These are phyloP conservation scores for Pollenia amentaria DNA, from an alignment of 2,888 invertebrate genomes.

Conservation along the genomic window DNA sequence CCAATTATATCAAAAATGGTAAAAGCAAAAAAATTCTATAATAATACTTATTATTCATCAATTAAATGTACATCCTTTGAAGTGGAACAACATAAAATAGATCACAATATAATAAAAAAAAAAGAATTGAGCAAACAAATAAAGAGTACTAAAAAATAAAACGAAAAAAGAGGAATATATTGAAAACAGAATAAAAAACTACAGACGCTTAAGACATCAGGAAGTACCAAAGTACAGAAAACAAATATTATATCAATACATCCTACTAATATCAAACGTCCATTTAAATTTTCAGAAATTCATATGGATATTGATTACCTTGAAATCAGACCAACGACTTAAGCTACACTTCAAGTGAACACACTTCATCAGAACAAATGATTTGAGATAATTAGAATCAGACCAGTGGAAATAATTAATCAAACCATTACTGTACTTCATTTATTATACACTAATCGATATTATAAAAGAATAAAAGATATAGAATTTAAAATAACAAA, in stretches of 20 bases:
- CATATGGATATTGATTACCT: slow-evolving; percentile 38
- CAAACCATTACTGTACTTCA: slow-evolving; percentile 27
- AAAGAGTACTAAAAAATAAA: slow-evolving; percentile 19
- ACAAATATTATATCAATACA: slow-evolving; percentile 24
- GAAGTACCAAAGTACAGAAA: slow-evolving; percentile 23
- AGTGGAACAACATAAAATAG: slow-evolving; percentile 51
- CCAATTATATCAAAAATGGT: slow-evolving; percentile 71
- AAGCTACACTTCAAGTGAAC: too few relatives aligned
- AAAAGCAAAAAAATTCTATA: slow-evolving; percentile 68
- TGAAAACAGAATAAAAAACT: slow-evolving; percentile 26
- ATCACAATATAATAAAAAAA: too few relatives aligned
- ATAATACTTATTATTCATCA: slow-evolving; percentile 67
- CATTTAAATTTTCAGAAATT: slow-evolving; percentile 42
- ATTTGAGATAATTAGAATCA: slow-evolving; percentile 31
- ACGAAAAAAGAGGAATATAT: slow-evolving; percentile 16
- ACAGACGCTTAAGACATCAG: slow-evolving; percentile 22
- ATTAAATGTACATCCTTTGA: slow-evolving; percentile 66
- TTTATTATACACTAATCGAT: slow-evolving; percentile 31
- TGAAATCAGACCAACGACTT: too few relatives aligned
- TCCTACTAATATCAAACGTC: slow-evolving; percentile 20
- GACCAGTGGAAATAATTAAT: slow-evolving; percentile 28
- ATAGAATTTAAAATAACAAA: slow-evolving; percentile 18
- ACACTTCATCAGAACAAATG: slow-evolving; percentile 31
- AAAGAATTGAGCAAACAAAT: slow-evolving; percentile 19
- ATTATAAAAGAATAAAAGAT: not conserved